phyloP scores from a whole-genome alignment of 2,113 vertebrate genomes.

The Oncorhynchus keta region DNA sequence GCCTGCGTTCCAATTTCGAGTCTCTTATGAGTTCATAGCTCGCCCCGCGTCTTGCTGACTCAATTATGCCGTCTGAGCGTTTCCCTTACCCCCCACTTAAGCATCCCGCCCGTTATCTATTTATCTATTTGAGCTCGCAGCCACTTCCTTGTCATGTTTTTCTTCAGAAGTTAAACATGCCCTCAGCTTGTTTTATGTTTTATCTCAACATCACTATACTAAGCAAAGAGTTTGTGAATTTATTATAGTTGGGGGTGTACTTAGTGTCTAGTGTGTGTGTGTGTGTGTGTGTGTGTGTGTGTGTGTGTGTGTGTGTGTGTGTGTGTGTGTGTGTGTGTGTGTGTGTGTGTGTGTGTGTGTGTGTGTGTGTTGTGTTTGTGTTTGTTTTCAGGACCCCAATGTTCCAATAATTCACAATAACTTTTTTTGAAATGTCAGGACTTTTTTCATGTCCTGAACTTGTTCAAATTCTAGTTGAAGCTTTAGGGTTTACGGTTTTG shows the following conservation, averaged over 20 bases:
- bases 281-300: not conserved
- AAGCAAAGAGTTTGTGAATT: conserved; percentile 41
- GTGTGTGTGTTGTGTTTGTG: no score
- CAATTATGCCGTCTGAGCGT: conserved; percentile 35
- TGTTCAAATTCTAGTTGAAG: no score
- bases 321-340: no score
- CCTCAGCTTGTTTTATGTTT: conserved; percentile 47
- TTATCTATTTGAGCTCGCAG: conserved; percentile 62
- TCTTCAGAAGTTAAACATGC: conserved; percentile 70
- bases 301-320: not conserved
- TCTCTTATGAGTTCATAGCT: not conserved
- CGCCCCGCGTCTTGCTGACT: conserved; percentile 16
- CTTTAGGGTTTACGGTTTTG: no score
- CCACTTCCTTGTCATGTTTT: conserved; percentile 63
- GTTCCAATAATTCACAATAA: no score
- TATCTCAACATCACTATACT: conserved; percentile 60
- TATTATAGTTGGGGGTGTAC: conserved; percentile 26
- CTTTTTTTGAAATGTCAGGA: no score
- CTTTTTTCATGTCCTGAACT: no score
- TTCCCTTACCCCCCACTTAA: conserved; percentile 38
- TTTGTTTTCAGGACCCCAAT: no score
- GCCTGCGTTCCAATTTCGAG: no score
- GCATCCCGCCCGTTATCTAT: conserved; percentile 54
- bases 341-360: no score
- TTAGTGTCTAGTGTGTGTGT: no score